Evolutionary conservation across 2,113 vertebrate genomes (phyloP).

Genomic region (Ictidomys tridecemlineatus): DNA sequence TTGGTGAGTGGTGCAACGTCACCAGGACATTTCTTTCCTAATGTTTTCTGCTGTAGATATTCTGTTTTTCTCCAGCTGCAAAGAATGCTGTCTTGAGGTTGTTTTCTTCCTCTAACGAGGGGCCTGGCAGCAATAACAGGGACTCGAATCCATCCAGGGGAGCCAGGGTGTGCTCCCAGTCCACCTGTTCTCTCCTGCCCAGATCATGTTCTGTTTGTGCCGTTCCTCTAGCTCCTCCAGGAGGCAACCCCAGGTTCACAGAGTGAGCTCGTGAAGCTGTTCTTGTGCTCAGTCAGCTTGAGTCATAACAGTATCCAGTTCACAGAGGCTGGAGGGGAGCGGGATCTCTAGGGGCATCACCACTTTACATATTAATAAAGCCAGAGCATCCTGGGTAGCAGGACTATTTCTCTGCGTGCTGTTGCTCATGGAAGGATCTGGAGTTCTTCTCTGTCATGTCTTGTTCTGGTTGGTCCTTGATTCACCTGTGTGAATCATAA

Average conservation of each 20-base stretch:
- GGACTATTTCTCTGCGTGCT: neutral
- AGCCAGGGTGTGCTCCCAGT: neutral
- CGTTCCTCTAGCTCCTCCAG: neutral
- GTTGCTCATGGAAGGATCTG: neutral
- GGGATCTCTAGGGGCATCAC: neutral
- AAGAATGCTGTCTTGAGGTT: neutral
- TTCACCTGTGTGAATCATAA: neutral
- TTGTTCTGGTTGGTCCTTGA: neutral
- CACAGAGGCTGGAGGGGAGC: neutral
- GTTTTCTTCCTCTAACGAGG: neutral
- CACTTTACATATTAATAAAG: neutral
- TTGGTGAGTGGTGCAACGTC: neutral
- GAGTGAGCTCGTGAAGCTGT: neutral
- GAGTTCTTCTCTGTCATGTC: neutral
- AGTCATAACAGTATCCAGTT: neutral
- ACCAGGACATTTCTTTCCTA: neutral
- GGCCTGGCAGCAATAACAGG: neutral
- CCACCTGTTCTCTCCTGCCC: accelerated
- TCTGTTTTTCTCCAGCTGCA: neutral
- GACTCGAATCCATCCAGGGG: neutral
- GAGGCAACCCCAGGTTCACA: neutral
- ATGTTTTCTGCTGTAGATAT: neutral
- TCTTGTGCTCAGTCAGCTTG: neutral
- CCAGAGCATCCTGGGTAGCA: neutral
- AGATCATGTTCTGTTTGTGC: accelerated